These are phyloP conservation scores for Calosoma granatense DNA, from an alignment of 1,140 invertebrate species.

Conservation along the genomic window DNA sequence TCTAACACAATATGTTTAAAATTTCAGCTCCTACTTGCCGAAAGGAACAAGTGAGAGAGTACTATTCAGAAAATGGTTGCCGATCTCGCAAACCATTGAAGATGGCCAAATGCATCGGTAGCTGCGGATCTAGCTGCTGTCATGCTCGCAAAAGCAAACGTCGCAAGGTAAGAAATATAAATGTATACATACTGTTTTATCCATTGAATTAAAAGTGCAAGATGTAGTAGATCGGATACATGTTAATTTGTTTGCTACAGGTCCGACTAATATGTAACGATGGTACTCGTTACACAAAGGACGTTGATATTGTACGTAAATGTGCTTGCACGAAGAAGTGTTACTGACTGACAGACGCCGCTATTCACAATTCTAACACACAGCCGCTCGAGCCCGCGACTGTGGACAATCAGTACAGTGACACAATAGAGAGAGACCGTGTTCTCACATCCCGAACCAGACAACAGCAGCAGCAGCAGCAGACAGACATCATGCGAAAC, in stretches of 20 bases:
- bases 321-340: constrained; percentile 81
- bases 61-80: constrained; percentile 81
- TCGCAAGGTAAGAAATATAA: constrained; percentile 60
- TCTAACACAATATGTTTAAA: no score
- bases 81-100: constrained; percentile 80
- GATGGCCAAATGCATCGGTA: constrained; percentile 70
- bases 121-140: constrained; percentile 51
- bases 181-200: neutral
- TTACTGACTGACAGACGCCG: constrained; percentile 45
- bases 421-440: constrained; percentile 19
- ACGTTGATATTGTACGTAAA: constrained; percentile 92
- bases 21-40: constrained; percentile 66
- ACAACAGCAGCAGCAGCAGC: constrained; percentile 12
- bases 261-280: constrained; percentile 84
- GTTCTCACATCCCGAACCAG: constrained; percentile 19
- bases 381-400: constrained; percentile 16
- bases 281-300: constrained; percentile 86
- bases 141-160: constrained; percentile 83
- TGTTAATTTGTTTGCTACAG: constrained; percentile 39
- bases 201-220: neutral
- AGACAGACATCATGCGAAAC: neutral
- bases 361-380: constrained; percentile 34
- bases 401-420: constrained; percentile 16
- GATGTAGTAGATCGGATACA: no score
- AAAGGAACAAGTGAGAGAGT: constrained; percentile 82